Evolutionary conservation across 2,888 invertebrate genomes (phyloP).

Genomic region (Philereme transversata): DNA sequence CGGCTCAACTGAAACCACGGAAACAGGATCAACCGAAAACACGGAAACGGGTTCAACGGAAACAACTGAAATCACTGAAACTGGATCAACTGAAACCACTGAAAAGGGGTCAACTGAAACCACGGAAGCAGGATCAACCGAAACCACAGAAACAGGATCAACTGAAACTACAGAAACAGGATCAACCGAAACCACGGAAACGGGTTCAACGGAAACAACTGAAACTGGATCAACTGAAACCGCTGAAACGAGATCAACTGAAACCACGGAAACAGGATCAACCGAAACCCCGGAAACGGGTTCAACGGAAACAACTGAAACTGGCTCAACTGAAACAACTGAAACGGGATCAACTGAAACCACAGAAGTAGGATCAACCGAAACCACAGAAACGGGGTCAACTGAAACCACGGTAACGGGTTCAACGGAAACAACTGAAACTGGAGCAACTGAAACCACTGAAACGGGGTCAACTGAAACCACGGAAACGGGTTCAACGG

Average conservation of each 20-base stretch:
- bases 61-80: slow-evolving; percentile 25
- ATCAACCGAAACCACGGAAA: slow-evolving; percentile 15
- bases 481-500: slow-evolving; percentile 22
- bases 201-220: slow-evolving; percentile 1
- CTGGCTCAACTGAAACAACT: slow-evolving; percentile 25
- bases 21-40: not conserved
- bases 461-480: slow-evolving; percentile 3
- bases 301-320: slow-evolving; percentile 28
- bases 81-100: slow-evolving; percentile 29
- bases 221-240: slow-evolving; percentile 31
- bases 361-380: slow-evolving; percentile 18
- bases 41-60: not conserved
- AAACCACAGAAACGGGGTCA: slow-evolving; percentile 2
- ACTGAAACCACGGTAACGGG: slow-evolving; percentile 14
- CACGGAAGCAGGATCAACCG: slow-evolving; percentile 7
- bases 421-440: slow-evolving; percentile 10
- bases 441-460: slow-evolving; percentile 12
- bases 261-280: slow-evolving; percentile 28
- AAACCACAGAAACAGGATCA: slow-evolving; percentile 13
- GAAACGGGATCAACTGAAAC: slow-evolving; percentile 20
- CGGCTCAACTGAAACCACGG: not conserved
- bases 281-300: slow-evolving; percentile 32
- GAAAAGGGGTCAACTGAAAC: slow-evolving; percentile 9
- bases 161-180: slow-evolving; percentile 29
- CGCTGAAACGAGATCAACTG: slow-evolving; percentile 25